These are phyloP conservation scores for Pygoscelis adeliae DNA, from an alignment of 2,113 vertebrate genomes.

Conservation along the genomic window DNA sequence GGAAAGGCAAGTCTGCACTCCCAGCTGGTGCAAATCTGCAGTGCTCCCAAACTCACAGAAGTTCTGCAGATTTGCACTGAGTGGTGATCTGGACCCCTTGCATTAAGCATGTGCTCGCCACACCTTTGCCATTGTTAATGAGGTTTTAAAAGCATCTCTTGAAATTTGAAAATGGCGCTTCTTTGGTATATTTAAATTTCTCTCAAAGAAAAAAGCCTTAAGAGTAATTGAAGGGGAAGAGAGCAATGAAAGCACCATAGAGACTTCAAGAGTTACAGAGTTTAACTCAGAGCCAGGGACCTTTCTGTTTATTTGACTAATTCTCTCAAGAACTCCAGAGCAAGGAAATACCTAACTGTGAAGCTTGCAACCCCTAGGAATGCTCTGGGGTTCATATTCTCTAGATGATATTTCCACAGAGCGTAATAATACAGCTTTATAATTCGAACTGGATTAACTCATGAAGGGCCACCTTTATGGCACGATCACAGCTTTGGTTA, in stretches of 20 bases:
- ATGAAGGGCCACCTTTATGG: not conserved
- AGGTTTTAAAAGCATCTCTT: not conserved
- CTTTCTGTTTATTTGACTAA: not conserved
- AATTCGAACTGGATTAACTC: not conserved
- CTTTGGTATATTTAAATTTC: not conserved
- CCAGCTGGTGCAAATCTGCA: slow-evolving; percentile 19
- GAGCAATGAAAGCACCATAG: not conserved
- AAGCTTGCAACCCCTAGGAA: not conserved
- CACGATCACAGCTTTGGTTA: not conserved
- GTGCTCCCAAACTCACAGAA: not conserved
- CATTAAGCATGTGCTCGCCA: not conserved
- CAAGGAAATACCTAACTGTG: not conserved
- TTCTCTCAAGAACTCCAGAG: not conserved
- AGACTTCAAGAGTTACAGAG: not conserved
- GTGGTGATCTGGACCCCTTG: not conserved
- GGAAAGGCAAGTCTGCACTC: not conserved
- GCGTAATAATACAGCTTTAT: not conserved
- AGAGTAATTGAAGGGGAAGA: not conserved
- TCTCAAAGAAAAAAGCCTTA: not conserved
- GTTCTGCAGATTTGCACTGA: not conserved
- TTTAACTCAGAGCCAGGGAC: not conserved
- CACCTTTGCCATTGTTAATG: not conserved
- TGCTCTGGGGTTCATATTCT: not conserved
- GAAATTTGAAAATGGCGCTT: not conserved
- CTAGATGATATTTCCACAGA: not conserved